Conservation (phyloP, 2,888 invertebrate genomes). For the Fragum whitleyi region DNA sequence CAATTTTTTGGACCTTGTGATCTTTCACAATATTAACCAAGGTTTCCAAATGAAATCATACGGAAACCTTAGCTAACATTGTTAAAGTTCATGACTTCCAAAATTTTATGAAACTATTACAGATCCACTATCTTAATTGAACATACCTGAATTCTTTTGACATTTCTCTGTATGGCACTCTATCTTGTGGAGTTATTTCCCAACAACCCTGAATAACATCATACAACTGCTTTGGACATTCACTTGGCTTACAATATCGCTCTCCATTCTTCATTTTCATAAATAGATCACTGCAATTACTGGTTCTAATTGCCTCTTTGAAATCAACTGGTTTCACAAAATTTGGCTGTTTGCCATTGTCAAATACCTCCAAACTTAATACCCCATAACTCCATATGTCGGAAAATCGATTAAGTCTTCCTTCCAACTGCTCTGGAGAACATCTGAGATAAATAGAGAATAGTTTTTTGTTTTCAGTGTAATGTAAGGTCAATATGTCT, state of each 20-base stretch:
- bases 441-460: constrained; percentile 27
- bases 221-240: constrained; percentile 41
- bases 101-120: no score
- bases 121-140: no score
- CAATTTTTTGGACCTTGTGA: no score
- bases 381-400: constrained; percentile 62
- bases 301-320: background rate
- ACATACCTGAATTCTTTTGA: constrained; percentile 13
- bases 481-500: no score
- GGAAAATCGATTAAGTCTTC: constrained; percentile 35
- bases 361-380: constrained; percentile 50
- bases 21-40: no score
- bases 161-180: constrained; percentile 28
- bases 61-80: no score
- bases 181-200: constrained; percentile 26
- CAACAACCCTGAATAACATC: constrained; percentile 43
- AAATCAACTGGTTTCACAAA: background rate
- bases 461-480: no score
- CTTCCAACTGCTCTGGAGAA: constrained; percentile 38
- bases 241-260: constrained; percentile 26
- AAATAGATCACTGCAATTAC: background rate
- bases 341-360: constrained; percentile 34
- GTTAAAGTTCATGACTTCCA: no score
- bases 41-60: no score
- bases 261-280: constrained; percentile 19